These are phyloP conservation scores for Calliphora vicina DNA, from an alignment of 1,140 invertebrate species.

Conservation along the genomic window DNA sequence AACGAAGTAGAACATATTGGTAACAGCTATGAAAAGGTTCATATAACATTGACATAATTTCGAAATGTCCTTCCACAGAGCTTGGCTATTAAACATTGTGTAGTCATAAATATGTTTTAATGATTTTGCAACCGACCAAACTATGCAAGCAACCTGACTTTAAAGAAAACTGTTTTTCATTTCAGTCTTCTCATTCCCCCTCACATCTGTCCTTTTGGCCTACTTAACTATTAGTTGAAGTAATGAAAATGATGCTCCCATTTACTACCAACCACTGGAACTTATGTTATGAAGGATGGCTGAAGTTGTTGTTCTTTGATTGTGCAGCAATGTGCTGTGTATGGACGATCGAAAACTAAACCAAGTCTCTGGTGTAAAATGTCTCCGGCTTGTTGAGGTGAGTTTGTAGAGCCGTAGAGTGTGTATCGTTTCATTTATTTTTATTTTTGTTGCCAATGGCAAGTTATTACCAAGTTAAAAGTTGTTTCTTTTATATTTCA, in stretches of 20 bases:
- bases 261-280: background rate
- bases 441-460: background rate
- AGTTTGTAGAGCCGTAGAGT: background rate
- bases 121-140: background rate
- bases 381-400: no score
- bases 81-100: background rate
- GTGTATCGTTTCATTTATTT: background rate
- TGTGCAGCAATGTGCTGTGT: background rate
- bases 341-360: background rate
- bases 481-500: background rate
- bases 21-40: no score
- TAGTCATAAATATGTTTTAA: background rate
- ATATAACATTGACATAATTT: background rate
- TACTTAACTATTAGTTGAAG: background rate
- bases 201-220: background rate
- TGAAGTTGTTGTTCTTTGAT: background rate
- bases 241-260: background rate
- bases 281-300: background rate
- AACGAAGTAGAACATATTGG: no score
- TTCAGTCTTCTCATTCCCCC: background rate
- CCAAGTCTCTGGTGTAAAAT: background rate
- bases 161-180: background rate
- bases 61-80: background rate
- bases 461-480: background rate
- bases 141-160: background rate